Evolutionary conservation across 2,113 vertebrate species (phyloP).

Genomic region (Prionailurus viverrinus): DNA sequence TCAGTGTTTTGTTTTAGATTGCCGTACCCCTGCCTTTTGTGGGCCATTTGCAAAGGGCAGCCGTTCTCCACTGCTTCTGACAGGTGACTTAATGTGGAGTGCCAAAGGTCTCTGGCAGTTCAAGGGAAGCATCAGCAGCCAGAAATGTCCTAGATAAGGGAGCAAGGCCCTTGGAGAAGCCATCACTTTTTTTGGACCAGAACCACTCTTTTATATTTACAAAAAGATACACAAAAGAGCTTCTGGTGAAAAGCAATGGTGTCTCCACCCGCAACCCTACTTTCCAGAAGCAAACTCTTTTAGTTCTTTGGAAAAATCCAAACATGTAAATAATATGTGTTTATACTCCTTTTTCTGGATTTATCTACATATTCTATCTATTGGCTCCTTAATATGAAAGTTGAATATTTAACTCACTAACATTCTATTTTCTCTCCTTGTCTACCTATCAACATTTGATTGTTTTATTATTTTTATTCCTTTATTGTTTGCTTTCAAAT

Average conservation of each 20-base stretch:
- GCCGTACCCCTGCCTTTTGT: neutral
- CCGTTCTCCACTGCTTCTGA: neutral
- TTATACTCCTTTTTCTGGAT: neutral
- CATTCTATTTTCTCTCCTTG: neutral
- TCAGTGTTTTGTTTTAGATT: neutral
- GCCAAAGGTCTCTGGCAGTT: neutral
- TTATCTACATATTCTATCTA: neutral
- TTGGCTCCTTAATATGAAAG: neutral
- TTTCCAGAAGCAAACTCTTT: neutral
- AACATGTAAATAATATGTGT: neutral
- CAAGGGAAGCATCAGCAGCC: neutral
- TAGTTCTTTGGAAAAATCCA: neutral
- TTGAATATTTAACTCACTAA: neutral
- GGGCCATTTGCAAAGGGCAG: neutral
- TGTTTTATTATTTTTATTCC: neutral
- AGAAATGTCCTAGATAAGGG: neutral
- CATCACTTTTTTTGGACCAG: neutral
- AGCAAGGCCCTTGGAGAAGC: neutral
- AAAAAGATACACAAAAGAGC: neutral
- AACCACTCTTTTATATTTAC: neutral
- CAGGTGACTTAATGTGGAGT: neutral
- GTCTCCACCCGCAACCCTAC: neutral
- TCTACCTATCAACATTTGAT: neutral
- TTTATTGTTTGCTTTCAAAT: neutral
- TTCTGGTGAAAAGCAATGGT: neutral